Percentiles rank a stretch among this genome's conserved stretches.
These are phyloP conservation scores for Acanthacorydalis orientalis DNA, from an alignment of 2,888 invertebrate species.

Conservation along the genomic window DNA sequence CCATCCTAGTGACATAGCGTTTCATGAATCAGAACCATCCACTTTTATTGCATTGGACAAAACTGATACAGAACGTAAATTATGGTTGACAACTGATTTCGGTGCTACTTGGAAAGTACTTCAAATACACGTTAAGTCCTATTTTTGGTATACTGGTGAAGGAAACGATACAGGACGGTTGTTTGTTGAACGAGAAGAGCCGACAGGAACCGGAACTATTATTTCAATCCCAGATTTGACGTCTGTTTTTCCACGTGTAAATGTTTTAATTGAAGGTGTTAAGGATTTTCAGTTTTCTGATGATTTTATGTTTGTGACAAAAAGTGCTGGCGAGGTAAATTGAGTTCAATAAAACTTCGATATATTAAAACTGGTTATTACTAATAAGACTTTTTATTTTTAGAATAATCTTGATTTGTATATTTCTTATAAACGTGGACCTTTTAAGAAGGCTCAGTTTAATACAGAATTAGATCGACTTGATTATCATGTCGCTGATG, in stretches of 20 bases:
- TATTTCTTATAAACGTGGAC: conserved; percentile 57
- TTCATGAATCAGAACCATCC: conserved; percentile 52
- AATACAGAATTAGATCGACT: conserved; percentile 44
- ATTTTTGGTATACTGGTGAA: conserved; percentile 49
- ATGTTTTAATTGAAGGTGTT: conserved; percentile 44
- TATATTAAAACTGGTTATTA: background rate
- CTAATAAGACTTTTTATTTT: conserved; percentile 10
- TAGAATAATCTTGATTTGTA: conserved; percentile 42
- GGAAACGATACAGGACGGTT: conserved; percentile 31
- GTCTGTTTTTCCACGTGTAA: conserved; percentile 15
- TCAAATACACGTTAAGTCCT: conserved; percentile 59
- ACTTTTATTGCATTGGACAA: conserved; percentile 63
- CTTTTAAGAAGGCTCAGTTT: conserved; percentile 57
- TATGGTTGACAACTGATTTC: conserved; percentile 61
- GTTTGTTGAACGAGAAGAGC: conserved; percentile 51
- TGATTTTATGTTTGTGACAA: conserved; percentile 73
- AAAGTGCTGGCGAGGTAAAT: conserved; percentile 42
- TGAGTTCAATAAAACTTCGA: conserved; percentile 5
- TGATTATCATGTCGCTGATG: conserved; percentile 72
- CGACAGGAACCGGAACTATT: conserved; percentile 37
- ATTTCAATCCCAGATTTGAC: conserved; percentile 16
- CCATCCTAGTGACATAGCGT: conserved; percentile 59
- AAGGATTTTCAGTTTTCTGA: conserved; percentile 70
- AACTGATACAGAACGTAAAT: conserved; percentile 40
- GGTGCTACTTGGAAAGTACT: conserved; percentile 53